Evolutionary conservation across 2,113 vertebrate species (phyloP), one percentile per base, ranked within the genome.

Genomic region (Rutilus rutilus): DNA sequence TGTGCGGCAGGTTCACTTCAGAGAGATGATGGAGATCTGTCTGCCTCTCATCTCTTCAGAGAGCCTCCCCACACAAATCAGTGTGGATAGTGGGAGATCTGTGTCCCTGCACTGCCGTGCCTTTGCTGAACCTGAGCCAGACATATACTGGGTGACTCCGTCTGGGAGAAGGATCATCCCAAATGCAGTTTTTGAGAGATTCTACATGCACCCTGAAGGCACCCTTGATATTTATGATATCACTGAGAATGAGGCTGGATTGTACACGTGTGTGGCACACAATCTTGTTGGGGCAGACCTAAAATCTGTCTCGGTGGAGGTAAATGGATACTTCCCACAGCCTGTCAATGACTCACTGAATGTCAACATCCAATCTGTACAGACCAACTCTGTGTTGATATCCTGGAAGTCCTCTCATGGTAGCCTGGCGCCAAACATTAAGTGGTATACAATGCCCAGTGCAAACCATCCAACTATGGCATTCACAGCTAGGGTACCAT

Each of bases 21-120:
- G 97, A 90, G 98, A 99, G 94, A 99, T 99, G 97, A 98, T 97
- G 95, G 98, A 99, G 93, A 98, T 97, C 27, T 99, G 98, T 87
- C 96, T 99, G 86, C 98, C 98, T 11, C 94, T 99, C 78, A 99
- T 99, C 89, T 97, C 97, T 45, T 97, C 97, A 0, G 97, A 98
- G 93, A 98, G 97, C 88, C 97, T 99, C 89, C 98, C 98, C 5
- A 93, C 94, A 54, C 93, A 92, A 27, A 88, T 99, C 90, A 95
- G 95, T 90, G 90, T 96, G 80, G 92, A 93, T 87, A 93, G 94
- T 1, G 96, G 97, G 5, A 96, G 96, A 89, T 96, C 96, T 0
- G 89, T 97, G 89, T 98, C 97, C 2, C 94, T 99, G 84, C 98
- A 99, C 83, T 99, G 98, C 82, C 95, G 98, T 89, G 98, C 98